These are phyloP conservation scores for Theonella swinhoei DNA, from an alignment of 37 sponge, comb jelly and placozoan genomes.

Conservation along the genomic window DNA sequence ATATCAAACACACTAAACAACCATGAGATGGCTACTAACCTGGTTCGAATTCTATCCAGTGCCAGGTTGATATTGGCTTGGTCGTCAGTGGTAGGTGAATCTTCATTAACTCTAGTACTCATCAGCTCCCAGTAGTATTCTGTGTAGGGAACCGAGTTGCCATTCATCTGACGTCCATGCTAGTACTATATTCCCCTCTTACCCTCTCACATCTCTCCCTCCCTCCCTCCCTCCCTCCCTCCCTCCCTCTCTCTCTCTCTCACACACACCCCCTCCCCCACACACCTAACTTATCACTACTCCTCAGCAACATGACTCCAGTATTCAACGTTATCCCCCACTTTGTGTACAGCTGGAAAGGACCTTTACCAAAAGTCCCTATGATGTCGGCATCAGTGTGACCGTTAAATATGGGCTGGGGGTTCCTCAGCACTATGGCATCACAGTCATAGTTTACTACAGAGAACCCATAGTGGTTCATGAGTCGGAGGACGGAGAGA, in stretches of 20 bases:
- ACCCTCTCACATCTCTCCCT: neutral
- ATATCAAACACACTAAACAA: too few species aligned
- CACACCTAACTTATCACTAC: slow-evolving; percentile 18
- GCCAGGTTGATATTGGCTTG: slow-evolving; percentile 40
- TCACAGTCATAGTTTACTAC: slow-evolving; percentile 54
- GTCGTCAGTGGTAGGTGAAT: slow-evolving; percentile 24
- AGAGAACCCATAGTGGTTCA: slow-evolving; percentile 52
- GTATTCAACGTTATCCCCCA: slow-evolving; percentile 62
- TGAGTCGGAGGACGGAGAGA: slow-evolving; percentile 34
- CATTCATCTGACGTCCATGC: too few species aligned
- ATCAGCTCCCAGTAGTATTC: slow-evolving; percentile 26
- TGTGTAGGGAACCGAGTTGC: neutral
- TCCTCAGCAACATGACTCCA: slow-evolving; percentile 39
- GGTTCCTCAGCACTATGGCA: slow-evolving; percentile 40
- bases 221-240: neutral
- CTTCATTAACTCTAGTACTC: neutral
- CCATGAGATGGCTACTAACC: too few species aligned
- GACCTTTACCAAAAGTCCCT: slow-evolving; percentile 54
- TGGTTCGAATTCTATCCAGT: neutral
- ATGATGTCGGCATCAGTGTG: slow-evolving; percentile 32
- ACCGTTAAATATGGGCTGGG: slow-evolving; percentile 33
- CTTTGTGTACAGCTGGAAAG: slow-evolving; percentile 7
- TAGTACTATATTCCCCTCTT: too few species aligned
- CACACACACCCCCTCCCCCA: neutral
- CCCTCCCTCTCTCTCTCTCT: neutral